Evolutionary conservation across 2,797 vertebrate species (phyloP), one percentile per base, ranked within the genome.

Genomic region (Anguilla megastoma): DNA sequence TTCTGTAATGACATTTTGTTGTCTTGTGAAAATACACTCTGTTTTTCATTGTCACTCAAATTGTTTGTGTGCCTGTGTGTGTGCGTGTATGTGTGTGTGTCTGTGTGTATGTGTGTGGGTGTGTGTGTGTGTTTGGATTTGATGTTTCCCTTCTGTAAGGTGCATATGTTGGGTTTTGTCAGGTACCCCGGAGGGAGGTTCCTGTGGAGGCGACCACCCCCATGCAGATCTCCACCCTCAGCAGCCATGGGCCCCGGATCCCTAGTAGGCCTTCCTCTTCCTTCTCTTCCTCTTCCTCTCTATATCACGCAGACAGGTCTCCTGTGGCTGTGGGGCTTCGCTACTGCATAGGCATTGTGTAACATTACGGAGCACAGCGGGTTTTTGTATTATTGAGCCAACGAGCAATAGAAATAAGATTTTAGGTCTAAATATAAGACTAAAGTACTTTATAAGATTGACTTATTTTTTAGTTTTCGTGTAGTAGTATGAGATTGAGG

Each of bases 211-310:
- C 90, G 1, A 94, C 93, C 2, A 93, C 94, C 0, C 87, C 93
- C 0, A 90, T 85, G 52, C 95, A 94, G 80, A 93, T 91, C 54
- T 63, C 90, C 85, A 91, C 94, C 27, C 91, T 92, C 91, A 95
- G 91, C 92, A 94, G 94, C 79, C 93, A 87, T 76, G 86, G 92
- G 60, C 94, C 92, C 24, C 95, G 95, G 2, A 93, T 96, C 45
- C 95, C 93, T 12, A 94, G 95, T 96, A 95, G 83, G 2, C 83
- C 33, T 87, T 16, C 21, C 24, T 33, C 14, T 79, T 21, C 16
- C 56, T 36, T 45, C 60, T 14, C 30, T 14, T 30, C 74, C 36
- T 41, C 74, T 24, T 52, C 45, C 80, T 27, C 80, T 52, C 48
- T 12, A 24, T 3, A 21, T 79, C 33, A 79, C 21, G 6, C 33